Base-by-base conservation (phyloP, 1,140 invertebrate species). In the Aporrectodea caliginosa region DNA sequence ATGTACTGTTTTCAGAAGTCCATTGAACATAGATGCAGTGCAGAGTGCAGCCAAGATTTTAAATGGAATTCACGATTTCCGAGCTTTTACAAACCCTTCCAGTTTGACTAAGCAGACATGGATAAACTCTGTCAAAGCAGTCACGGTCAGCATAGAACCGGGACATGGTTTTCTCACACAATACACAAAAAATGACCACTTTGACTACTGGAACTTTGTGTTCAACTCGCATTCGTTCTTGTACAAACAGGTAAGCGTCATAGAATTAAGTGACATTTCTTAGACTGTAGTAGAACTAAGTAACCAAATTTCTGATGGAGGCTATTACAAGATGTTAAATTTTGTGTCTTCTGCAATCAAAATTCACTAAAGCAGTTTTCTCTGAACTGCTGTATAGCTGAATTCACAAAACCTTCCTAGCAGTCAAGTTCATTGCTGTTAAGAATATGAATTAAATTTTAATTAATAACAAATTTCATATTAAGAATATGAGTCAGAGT, bases 221-320 rank as follows among this genome's bases (percentile, higher is more conserved):
- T 75, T 35, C 31, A 75, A 35, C 12, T 75, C 73, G 6, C 27
- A 75, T 32, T 75, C 73, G 6, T 75, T 75, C 43, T 33, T 75
- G 27, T 75, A 75, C 33, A 75, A 75, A 35, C 73, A 75, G 31
- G 73, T 75, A 6, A 16, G n/a, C n/a, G n/a, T n/a, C n/a, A n/a
- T n/a, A n/a, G n/a, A n/a, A n/a, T n/a, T n/a, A n/a, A n/a, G n/a
- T n/a, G n/a, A n/a, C n/a, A n/a, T n/a, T n/a, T n/a, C n/a, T n/a
- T n/a, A n/a, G n/a, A n/a, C n/a, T n/a, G n/a, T n/a, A n/a, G n/a
- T n/a, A n/a, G n/a, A n/a, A n/a, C n/a, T n/a, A n/a, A n/a, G n/a
- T n/a, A n/a, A n/a, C n/a, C n/a, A n/a, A n/a, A n/a, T n/a, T n/a
- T n/a, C n/a, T n/a, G n/a, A n/a, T n/a, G n/a, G n/a, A n/a, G n/a